These are phyloP conservation scores for Zeus faber DNA, from an alignment of 2,113 vertebrate species.

Conservation along the genomic window DNA sequence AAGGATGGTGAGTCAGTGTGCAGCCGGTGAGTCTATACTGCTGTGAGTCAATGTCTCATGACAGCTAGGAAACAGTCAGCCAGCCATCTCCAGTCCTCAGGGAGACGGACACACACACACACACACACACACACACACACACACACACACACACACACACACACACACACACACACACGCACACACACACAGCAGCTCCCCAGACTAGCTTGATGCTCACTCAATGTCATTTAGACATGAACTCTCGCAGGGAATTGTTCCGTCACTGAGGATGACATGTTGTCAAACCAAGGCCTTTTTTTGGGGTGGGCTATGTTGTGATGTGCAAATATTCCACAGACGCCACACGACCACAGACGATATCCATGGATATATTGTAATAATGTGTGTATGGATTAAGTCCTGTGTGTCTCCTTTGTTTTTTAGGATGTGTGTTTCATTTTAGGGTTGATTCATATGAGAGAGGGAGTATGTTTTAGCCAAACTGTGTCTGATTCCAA, in stretches of 20 bases:
- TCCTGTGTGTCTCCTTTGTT: no score
- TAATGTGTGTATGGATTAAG: background rate
- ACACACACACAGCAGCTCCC: background rate
- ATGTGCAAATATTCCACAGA: background rate
- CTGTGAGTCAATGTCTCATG: constrained; percentile 61
- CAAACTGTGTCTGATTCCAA: no score
- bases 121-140: constrained; percentile 25
- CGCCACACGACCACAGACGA: no score
- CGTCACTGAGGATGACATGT: constrained; percentile 47
- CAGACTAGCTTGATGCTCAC: constrained; percentile 48
- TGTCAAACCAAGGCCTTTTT: constrained; percentile 39
- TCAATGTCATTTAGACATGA: constrained; percentile 69
- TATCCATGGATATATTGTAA: background rate
- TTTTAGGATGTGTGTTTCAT: no score
- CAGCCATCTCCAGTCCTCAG: constrained; percentile 48
- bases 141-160: background rate
- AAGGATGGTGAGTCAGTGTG: constrained; percentile 37
- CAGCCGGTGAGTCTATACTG: constrained; percentile 38
- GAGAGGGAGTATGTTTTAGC: no score
- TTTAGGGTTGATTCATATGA: no score
- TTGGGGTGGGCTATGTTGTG: constrained; percentile 15
- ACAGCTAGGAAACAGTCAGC: constrained; percentile 57
- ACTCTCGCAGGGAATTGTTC: constrained; percentile 48
- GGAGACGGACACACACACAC: constrained; percentile 33
- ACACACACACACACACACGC: background rate